Evolutionary conservation across 2,888 invertebrate genomes (phyloP), one percentile per base, ranked within the genome.

Genomic region (Liopterus haemorrhoidalis): DNA sequence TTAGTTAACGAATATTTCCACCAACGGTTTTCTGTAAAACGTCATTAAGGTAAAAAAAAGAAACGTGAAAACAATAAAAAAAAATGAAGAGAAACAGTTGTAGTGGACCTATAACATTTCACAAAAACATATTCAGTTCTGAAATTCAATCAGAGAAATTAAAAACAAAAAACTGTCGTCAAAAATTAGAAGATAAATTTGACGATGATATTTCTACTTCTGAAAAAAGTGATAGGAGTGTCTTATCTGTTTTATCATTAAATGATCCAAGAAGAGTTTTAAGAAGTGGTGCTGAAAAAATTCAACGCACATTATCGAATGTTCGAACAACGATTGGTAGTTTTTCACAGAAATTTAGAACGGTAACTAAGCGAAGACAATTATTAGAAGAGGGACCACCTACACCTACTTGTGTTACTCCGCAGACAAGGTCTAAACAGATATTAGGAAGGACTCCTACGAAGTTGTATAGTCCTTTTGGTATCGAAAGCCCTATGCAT

Each of bases 401-500:
- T 68, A 58, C 73, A 48, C 69, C 69, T 12, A 66, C 66, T 47
- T 62, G 63, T 51, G 63, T 67, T 22, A 74, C 74, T 1, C 73
- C 74, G 2, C 69, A 70, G 41, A 67, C 72, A 2, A 63, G 64
- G 42, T 67, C 72, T 1, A 66, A 70, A 21, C 65, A 70, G 53
- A 55, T 75, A n/a, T 57, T 79, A 21, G 79, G 78, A 4, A 67
- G 79, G 27, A 84, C 84, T 16, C 85, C 85, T 0, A 79, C 83
- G 0, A 82, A 82, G 63, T 58, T 85, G 43, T 85, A 85, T 63
- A 84, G 84, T 55, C 85, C 85, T 0, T 85, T 85, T 58, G 78
- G 81, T 4, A 83, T 85, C 25, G 84, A 85, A 57, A 81, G 82
- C 2, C 85, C 85, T 15, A 35, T 25, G 35, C 20, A 30, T 33